Percentiles rank a stretch among this genome's conserved stretches.
These are phyloP conservation scores for Zapus hudsonius DNA, from an alignment of 2,113 vertebrate species.

Conservation along the genomic window DNA sequence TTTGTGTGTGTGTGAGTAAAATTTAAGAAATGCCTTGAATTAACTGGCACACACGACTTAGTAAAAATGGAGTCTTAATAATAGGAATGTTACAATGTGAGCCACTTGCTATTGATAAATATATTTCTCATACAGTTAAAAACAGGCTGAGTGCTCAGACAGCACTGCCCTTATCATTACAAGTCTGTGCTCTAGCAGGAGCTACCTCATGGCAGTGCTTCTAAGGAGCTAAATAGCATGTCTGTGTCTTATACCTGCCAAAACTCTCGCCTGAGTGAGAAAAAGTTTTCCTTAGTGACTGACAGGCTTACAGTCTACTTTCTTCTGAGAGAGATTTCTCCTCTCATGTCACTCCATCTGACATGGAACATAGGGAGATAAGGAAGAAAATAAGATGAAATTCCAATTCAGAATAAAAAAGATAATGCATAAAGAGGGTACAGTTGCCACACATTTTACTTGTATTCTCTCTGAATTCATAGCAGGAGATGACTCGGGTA, in stretches of 20 bases:
- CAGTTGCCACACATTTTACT: not conserved
- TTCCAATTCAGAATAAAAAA: not conserved
- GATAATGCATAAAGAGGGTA: not conserved
- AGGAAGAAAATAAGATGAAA: not conserved
- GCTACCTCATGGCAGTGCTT: not conserved
- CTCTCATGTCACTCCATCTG: not conserved
- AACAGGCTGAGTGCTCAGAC: not conserved
- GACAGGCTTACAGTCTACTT: not conserved
- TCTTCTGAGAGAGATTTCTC: not conserved
- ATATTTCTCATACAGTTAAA: not conserved
- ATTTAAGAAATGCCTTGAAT: not conserved
- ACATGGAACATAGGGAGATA: not conserved
- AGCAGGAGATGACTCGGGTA: fast-evolving
- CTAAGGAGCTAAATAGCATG: not conserved
- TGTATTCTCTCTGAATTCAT: not conserved
- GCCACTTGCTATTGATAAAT: not conserved
- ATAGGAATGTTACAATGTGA: not conserved
- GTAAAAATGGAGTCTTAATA: not conserved
- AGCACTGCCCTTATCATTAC: not conserved
- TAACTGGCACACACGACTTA: not conserved
- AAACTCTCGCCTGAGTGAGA: not conserved
- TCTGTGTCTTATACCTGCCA: not conserved
- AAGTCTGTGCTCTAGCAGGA: not conserved
- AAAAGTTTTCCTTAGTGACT: not conserved
- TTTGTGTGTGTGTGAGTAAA: slow-evolving; percentile 11